These are phyloP conservation scores for Petrocephalus schoutedeni DNA, from an alignment of 2,797 vertebrate genomes.

Conservation along the genomic window DNA sequence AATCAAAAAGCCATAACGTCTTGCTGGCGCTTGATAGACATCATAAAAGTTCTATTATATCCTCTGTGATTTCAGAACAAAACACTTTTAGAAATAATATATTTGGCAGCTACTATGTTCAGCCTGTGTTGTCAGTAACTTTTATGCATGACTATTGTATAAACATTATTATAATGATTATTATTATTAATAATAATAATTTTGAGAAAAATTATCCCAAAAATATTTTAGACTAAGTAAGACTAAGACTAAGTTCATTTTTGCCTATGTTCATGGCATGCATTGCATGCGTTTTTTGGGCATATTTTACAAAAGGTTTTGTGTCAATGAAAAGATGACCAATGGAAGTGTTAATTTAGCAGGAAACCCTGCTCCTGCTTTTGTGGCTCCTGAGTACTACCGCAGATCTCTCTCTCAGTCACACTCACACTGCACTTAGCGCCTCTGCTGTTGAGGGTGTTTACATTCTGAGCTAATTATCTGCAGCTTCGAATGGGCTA, in stretches of 20 bases:
- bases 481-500: background rate
- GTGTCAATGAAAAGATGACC: background rate
- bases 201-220: background rate
- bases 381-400: background rate
- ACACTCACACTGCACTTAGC: background rate
- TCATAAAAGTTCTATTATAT: background rate
- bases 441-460: background rate
- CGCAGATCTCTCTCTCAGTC: background rate
- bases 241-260: background rate
- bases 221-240: background rate
- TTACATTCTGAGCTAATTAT: conserved; percentile 15
- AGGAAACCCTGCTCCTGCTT: background rate
- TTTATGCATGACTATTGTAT: background rate
- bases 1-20: background rate
- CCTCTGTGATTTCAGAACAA: background rate
- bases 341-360: background rate
- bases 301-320: background rate
- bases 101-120: background rate
- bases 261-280: background rate
- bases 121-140: background rate
- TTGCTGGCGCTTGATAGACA: background rate
- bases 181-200: background rate
- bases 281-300: background rate
- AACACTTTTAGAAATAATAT: background rate
- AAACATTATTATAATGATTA: background rate